Percentiles rank a stretch among this genome's conserved stretches.
Evolutionary conservation across 2,113 vertebrate species (phyloP).

Genomic region (Zosterops japonicus): DNA sequence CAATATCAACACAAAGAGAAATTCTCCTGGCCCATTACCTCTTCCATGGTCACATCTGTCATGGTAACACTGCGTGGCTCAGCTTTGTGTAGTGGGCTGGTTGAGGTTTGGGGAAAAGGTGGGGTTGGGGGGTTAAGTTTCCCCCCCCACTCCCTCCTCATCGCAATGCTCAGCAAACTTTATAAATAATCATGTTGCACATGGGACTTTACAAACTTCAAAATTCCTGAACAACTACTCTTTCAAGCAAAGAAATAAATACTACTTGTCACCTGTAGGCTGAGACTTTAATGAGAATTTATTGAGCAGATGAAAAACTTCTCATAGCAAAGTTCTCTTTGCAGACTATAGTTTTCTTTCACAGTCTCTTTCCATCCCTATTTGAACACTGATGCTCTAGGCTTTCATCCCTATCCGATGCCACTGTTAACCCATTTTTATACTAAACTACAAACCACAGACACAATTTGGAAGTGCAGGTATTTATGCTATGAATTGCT

Average conservation of each 20-base stretch:
- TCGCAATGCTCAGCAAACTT: not conserved
- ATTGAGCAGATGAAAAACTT: not conserved
- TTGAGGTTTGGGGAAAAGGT: not conserved
- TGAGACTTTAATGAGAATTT: not conserved
- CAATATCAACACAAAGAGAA: not conserved
- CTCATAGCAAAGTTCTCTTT: not conserved
- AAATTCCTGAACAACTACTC: not conserved
- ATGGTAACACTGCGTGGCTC: not conserved
- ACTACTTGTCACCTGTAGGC: not conserved
- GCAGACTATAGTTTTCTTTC: not conserved
- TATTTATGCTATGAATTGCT: not conserved
- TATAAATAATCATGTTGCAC: not conserved
- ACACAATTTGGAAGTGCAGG: not conserved
- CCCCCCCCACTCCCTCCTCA: fast-evolving
- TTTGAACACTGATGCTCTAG: not conserved
- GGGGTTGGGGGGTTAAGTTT: fast-evolving
- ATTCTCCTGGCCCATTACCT: not conserved
- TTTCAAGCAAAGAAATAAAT: not conserved
- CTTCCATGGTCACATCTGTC: not conserved
- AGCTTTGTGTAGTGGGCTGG: not conserved
- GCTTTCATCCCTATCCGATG: not conserved
- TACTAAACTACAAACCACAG: not conserved
- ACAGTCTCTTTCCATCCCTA: not conserved
- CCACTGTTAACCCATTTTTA: not conserved
- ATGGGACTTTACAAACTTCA: not conserved